Evolutionary conservation across 2,113 vertebrate species (phyloP).

Genomic region (Paramormyrops kingsleyae): DNA sequence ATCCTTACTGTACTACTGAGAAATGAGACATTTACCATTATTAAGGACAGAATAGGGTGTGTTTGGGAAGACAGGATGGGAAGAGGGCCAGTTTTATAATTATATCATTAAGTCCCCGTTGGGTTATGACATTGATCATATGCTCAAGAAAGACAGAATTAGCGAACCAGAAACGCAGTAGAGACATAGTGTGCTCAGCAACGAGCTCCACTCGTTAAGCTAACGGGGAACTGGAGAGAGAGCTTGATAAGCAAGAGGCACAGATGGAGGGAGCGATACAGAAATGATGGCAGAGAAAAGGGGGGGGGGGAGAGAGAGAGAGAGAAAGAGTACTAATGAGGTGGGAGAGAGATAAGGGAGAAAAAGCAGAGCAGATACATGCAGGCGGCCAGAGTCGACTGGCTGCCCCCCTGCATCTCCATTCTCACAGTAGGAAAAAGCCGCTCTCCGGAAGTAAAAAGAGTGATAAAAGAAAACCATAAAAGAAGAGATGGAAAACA

Average conservation of each 20-base stretch:
- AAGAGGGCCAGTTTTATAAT: slow-evolving; percentile 50
- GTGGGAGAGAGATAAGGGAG: not conserved
- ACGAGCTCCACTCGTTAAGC: slow-evolving; percentile 14
- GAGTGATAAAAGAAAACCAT: slow-evolving; percentile 58
- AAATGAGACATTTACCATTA: slow-evolving; percentile 38
- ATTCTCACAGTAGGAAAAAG: slow-evolving; percentile 24
- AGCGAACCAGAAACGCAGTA: slow-evolving; percentile 2
- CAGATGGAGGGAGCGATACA: not conserved
- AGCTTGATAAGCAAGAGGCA: not conserved
- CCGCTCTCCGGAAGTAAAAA: slow-evolving; percentile 52
- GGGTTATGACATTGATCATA: slow-evolving; percentile 51
- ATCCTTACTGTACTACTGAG: slow-evolving; percentile 42
- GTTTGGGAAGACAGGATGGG: not conserved
- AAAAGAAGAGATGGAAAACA: slow-evolving; percentile 45
- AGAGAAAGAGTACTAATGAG: not conserved
- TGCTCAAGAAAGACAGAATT: slow-evolving; percentile 18
- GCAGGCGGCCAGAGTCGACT: not conserved
- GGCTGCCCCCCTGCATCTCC: not conserved
- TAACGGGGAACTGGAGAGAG: slow-evolving; percentile 19
- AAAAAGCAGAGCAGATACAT: not conserved
- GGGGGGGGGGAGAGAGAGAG: not conserved
- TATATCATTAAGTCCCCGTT: slow-evolving; percentile 57
- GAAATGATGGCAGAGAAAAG: not conserved
- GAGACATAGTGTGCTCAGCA: not conserved
- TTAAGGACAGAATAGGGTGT: not conserved